Base-by-base conservation (phyloP, 2,888 invertebrate species). In the Listrodromus nycthemerus region DNA sequence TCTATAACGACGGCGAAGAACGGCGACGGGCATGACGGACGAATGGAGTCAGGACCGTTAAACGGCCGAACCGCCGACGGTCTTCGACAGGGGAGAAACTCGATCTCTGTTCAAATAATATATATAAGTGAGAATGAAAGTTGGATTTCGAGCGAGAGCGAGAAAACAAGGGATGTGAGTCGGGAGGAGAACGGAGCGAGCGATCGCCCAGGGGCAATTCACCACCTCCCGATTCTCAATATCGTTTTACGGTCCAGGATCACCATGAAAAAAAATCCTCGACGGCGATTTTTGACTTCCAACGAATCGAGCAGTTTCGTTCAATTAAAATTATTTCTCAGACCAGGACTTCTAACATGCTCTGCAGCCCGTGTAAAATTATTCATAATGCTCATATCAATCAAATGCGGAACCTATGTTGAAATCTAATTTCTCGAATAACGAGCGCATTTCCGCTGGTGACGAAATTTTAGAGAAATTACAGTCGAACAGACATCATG, bases 41-140 rank as follows among this genome's bases (percentile, higher is more conserved):
- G 24, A 24, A 77, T 67, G 58, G 48, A 80, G 80, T 84, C 80
- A 70, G 83, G 66, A 84, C 80, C 77, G 80, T 84, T 84, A 74
- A 84, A 78, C 83, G 80, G 71, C 8, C 63, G 63, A 71, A 58
- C 65, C 61, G 66, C 76, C 79, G 65, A 66, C 58, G 58, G 33
- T 71, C 27, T 33, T 63, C 61, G 45, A 70, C n/a, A 65, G 66
- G 78, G 74, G 69, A 41, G 77, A 77, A 80, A 80, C 65, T 70
- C 74, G 83, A 80, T 58, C 83, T 77, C 77, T 78, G 73, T 84
- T 80, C 77, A 80, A 84, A 77, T 80, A 84, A 84, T 77, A 80
- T 76, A 6, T 27, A 80, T 79, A 83, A 84, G 83, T 80, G 74
- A 77, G 65, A 71, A 76, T 80, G 41, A 67, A 21, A 74, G 77